Evolutionary conservation across 2,888 invertebrate species (phyloP), one percentile per base, ranked within the genome.

Genomic region (Dione vanillae): DNA sequence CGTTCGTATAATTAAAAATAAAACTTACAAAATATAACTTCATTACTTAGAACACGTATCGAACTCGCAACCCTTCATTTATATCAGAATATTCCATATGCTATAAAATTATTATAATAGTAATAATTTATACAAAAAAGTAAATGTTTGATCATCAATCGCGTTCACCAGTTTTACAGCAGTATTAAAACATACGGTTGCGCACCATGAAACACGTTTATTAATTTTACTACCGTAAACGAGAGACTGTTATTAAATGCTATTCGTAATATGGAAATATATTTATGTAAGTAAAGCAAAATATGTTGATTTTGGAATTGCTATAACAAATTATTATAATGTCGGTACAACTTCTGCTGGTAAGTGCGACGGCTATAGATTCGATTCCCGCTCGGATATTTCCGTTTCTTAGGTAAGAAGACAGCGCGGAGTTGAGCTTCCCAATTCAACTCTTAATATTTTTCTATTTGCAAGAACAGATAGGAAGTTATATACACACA

Each of bases 91-190:
- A 16, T 20, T 20, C 12, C 12, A 78, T 77, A 73, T 70, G 76
- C 75, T n/a, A 9, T n/a, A 9, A 27, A n/a, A n/a, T n/a, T n/a
- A n/a, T n/a, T n/a, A n/a, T n/a, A n/a, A 27, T 10, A 45, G 45
- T 5, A 49, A 19, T 76, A 76, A 76, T 79, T 75, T 75, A 74
- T 75, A 73, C 76, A 65, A 77, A 37, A 54, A 54, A 54, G 5
- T 52, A 52, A 54, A 0, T n/a, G 0, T 19, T 80, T 79, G 77
- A 80, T 77, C 74, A 77, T 74, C 78, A 79, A 73, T 75, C 75
- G 72, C 75, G 73, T 76, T 75, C 47, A 64, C 65, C 67, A 70
- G 74, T 70, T 75, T 77, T 77, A 74, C 69, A 69, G 61, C 71
- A 72, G 73, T 75, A 73, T 75, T 75, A 70, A 72, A 70, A 64